phyloP scores from a whole-genome alignment of 2,888 invertebrate genomes.

The Chrysopilus asiliformis region DNA sequence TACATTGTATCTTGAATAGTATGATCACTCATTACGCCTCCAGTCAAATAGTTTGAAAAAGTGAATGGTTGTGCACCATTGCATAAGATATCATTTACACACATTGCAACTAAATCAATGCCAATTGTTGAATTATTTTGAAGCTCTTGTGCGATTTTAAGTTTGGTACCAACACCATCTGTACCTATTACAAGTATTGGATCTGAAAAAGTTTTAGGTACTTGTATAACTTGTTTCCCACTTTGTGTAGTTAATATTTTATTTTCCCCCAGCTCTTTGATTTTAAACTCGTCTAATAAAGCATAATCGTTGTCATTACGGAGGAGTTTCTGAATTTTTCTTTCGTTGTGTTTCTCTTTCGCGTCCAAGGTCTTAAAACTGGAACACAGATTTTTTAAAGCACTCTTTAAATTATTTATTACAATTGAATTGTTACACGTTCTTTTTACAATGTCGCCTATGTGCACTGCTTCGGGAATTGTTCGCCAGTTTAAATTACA shows the following conservation, averaged over 20 bases:
- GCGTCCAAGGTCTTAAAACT: no score
- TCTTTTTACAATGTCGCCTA: constrained; percentile 36
- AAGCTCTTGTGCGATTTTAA: constrained; percentile 76
- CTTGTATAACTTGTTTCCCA: constrained; percentile 28
- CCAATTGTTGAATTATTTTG: constrained; percentile 72
- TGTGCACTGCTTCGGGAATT: constrained; percentile 34
- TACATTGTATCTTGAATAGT: constrained; percentile 47
- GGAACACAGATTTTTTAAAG: no score
- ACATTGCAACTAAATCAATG: constrained; percentile 96
- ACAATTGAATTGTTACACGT: no score
- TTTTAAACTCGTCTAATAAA: no score
- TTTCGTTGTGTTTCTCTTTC: no score
- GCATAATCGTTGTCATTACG: constrained; percentile 22
- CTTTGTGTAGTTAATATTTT: constrained; percentile 17
- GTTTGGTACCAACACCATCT: constrained; percentile 97
- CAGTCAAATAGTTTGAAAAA: constrained; percentile 90
- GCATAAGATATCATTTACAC: constrained; percentile 92
- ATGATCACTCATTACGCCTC: constrained; percentile 64
- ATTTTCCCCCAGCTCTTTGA: no score
- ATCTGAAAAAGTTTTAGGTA: constrained; percentile 42
- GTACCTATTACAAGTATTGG: constrained; percentile 88
- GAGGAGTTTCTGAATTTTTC: neutral
- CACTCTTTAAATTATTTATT: neutral
- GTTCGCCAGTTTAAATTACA: constrained; percentile 38
- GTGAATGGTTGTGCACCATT: constrained; percentile 94